A percentile compares a stretch with the other conserved stretches of the same genome.
Evolutionary conservation across 2,113 vertebrate species (phyloP).

Genomic region (Anhinga anhinga): DNA sequence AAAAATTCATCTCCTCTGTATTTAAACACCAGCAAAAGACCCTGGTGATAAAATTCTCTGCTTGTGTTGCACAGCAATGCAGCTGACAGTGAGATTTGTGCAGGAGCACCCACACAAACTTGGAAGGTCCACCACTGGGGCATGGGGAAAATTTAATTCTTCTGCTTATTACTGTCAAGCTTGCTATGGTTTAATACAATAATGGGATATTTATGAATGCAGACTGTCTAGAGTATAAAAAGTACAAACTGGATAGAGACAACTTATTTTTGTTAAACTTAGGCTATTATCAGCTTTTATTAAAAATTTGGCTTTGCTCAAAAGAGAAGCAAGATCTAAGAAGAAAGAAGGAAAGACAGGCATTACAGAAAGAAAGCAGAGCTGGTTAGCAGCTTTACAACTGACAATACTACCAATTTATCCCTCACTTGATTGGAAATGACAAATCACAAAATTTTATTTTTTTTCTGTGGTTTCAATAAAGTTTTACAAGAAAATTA

Average conservation of each 20-base stretch:
- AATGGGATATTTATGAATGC: background rate
- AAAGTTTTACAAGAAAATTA: background rate
- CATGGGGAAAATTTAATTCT: background rate
- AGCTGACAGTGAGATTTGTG: background rate
- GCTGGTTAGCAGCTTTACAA: background rate
- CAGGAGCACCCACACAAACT: background rate
- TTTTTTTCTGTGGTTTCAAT: background rate
- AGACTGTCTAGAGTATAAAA: background rate
- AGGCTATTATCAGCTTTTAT: background rate
- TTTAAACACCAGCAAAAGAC: background rate
- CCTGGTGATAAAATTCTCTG: background rate
- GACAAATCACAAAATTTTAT: background rate
- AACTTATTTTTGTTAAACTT: background rate
- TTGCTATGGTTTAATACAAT: background rate
- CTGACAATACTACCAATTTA: background rate
- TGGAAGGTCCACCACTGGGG: background rate
- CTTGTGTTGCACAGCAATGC: background rate
- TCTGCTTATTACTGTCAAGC: background rate
- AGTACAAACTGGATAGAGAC: background rate
- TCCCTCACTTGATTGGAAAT: background rate
- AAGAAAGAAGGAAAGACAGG: background rate
- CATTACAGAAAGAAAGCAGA: background rate
- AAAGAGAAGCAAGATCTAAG: background rate
- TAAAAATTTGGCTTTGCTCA: background rate
- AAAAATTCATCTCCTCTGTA: background rate